phyloP scores from a whole-genome alignment of 2,797 vertebrate genomes.

The Echiichthys vipera region DNA sequence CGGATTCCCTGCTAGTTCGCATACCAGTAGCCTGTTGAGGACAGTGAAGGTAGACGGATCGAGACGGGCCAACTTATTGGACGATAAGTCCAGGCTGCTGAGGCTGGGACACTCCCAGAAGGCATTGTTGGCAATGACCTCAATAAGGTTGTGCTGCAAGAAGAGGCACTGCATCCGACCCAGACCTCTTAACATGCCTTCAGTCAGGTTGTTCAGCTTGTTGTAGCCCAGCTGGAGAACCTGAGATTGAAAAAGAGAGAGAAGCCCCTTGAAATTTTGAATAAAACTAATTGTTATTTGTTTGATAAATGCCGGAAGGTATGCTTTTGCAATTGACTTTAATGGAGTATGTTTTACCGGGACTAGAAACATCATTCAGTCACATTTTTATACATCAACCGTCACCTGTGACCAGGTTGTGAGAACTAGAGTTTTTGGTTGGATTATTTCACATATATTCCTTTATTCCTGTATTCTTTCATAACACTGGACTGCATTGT shows the following conservation, averaged over 20 bases:
- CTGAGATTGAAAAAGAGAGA: slow-evolving; percentile 46
- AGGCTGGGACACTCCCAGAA: slow-evolving; percentile 97
- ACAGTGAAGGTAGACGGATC: slow-evolving; percentile 93
- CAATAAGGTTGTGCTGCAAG: slow-evolving; percentile 97
- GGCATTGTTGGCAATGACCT: slow-evolving; percentile 92
- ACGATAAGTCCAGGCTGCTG: slow-evolving; percentile 97
- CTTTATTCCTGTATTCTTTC: too few relatives aligned
- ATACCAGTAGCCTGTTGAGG: slow-evolving; percentile 93
- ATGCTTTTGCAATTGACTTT: background rate
- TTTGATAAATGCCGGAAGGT: background rate
- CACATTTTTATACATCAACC: background rate
- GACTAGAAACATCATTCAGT: background rate
- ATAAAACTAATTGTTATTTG: background rate
- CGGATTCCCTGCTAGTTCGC: slow-evolving; percentile 96
- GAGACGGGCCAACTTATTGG: slow-evolving; percentile 93
- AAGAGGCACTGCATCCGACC: slow-evolving; percentile 96
- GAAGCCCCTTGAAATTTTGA: background rate
- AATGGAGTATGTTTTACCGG: background rate
- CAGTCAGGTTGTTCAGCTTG: slow-evolving; percentile 95
- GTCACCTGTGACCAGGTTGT: background rate
- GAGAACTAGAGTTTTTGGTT: background rate
- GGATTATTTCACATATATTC: background rate
- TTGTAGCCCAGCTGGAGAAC: slow-evolving; percentile 98
- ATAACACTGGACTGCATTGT: background rate
- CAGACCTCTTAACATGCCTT: slow-evolving; percentile 96